Evolutionary conservation across 2,797 vertebrate species (phyloP), one percentile per base, ranked within the genome.

Genomic region (Kryptolebias ocellatus): DNA sequence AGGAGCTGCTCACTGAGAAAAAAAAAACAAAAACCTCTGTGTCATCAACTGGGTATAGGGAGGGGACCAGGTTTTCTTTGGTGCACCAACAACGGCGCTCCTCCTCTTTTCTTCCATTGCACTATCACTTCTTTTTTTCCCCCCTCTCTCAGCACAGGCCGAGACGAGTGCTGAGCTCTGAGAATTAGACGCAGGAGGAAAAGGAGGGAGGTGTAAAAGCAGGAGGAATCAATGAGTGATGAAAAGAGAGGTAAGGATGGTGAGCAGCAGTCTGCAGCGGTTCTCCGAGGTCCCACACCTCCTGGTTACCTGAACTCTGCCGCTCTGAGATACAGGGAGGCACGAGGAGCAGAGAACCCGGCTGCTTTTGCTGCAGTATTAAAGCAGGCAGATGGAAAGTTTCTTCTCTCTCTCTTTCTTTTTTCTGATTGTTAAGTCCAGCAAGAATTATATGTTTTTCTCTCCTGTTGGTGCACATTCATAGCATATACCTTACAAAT

Each of bases 111-210:
- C 70, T 63, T 74, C 76, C 72, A 72, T 72, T 79, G 71, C 81
- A 83, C 81, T 50, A 84, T 88, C 83, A 82, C 80, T 80, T 78
- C 77, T 24, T 24, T 24, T 24, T 24, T 24, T 71, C 51, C 71
- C 62, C 34, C 16, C 3, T 2, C 18, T 27, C 65, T 67, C 76
- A 73, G 78, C 69, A 61, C 73, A 78, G 67, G 71, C 81, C 65
- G 69, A 77, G 64, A 8, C 79, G 87, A 91, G 67, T 92, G 92
- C 92, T 92, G 92, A 93, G 91, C 83, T 90, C 81, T 81, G 86
- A 90, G 79, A 90, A 91, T 86, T 66, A 89, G 75, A 82, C 54
- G 83, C 86, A 89, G 83, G 68, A 74, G 70, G 44, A 64, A 74
- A 79, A 55, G 46, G 69, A 69, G 70, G 61, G 60, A 60, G 47